Base-by-base conservation (phyloP, 2,888 invertebrate species). In the Tipula unca region DNA sequence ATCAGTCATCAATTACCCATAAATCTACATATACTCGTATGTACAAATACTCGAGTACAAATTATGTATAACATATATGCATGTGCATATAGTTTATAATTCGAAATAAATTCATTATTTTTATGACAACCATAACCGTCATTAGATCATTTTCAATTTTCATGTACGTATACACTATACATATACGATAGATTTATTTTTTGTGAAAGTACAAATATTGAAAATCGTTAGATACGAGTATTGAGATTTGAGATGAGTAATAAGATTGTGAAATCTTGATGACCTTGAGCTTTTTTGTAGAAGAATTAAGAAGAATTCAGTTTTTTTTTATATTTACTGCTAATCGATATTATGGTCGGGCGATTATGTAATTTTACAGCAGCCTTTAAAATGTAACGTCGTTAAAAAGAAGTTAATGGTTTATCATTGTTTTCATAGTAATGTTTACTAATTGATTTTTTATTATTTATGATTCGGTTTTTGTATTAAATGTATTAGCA, bases 221-320 rank as follows among this genome's bases (percentile, higher is more conserved):
- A 48, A 48, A 48, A 48, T 48, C 48, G 14, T 48, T 8, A 48
- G 48, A 48, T n/a, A 2, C n/a, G n/a, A 17, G n/a, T 48, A 48
- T n/a, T n/a, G n/a, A n/a, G n/a, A n/a, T n/a, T n/a, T n/a, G n/a
- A n/a, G 69, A 69, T 69, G 69, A 69, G 69, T 25, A 69, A 69
- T 69, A 69, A 25, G 10, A 69, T 69, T 69, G 25, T 25, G 69
- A 69, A 69, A 69, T 69, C 69, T 69, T 25, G 69, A 25, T 25
- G 69, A 69, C 69, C 69, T 69, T 69, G 69, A 69, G 69, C 69
- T 69, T 69, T 69, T 69, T 25, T n/a, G n/a, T n/a, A n/a, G n/a
- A n/a, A n/a, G n/a, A n/a, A 8, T 2, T 69, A n/a, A 69, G 8
- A 69, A 69, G 69, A 69, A 69, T 69, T 48, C 48, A 69, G n/a